phyloP scores from a whole-genome alignment of 2,797 vertebrate species.

The Artibeus lituratus region DNA sequence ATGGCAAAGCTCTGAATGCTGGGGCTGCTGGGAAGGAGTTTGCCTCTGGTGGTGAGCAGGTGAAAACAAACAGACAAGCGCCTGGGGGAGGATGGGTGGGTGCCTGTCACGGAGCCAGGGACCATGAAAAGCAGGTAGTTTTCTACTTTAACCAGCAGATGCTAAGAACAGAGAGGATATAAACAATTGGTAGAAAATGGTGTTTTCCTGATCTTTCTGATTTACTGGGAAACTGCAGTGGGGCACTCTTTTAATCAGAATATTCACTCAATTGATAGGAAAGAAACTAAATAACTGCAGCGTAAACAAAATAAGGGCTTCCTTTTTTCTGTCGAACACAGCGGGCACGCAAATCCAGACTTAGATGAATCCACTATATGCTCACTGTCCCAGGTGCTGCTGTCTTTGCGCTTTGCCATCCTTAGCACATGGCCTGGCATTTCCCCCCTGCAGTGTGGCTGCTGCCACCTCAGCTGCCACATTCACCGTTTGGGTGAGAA shows the following conservation, averaged over 20 bases:
- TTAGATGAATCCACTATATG: neutral
- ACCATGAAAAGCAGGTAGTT: rapidly evolving
- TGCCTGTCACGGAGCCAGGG: neutral
- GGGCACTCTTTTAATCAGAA: neutral
- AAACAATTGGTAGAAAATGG: neutral
- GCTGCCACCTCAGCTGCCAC: neutral
- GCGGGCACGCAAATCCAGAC: neutral
- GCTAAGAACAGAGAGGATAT: neutral
- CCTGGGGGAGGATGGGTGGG: neutral
- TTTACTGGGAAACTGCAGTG: neutral
- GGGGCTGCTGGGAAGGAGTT: neutral
- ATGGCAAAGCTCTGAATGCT: neutral
- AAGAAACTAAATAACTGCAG: neutral
- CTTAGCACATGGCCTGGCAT: neutral
- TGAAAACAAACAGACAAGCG: neutral
- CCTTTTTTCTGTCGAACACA: neutral
- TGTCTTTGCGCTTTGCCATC: neutral
- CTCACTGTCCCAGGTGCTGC: neutral
- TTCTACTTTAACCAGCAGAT: neutral
- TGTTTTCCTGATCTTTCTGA: neutral
- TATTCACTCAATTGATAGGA: neutral
- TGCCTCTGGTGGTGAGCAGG: neutral
- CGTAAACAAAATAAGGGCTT: neutral
- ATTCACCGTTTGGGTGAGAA: neutral
- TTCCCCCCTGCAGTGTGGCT: neutral